Base-by-base conservation (phyloP, 2,797 vertebrate genomes). In the Pipistrellus pygmaeus region DNA sequence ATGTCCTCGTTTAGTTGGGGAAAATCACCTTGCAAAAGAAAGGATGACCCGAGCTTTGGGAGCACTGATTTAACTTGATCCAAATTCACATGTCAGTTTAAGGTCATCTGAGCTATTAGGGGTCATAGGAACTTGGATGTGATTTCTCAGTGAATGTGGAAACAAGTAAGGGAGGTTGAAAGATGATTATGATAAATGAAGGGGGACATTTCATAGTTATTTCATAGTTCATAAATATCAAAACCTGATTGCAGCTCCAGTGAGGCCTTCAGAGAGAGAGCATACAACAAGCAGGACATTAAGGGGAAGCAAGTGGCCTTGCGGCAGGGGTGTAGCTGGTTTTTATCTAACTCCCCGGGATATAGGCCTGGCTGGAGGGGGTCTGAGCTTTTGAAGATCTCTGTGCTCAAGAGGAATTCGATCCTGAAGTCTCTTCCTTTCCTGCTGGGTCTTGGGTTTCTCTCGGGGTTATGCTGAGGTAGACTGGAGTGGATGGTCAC, bases 1-100 rank as follows among this genome's bases (percentile, higher is more conserved):
- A 72, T 88, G 90, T 86, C 91, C 93, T 96, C 90, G 87, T 96
- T 97, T 85, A 88, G 94, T 96, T 82, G 96, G 78, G 23, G 96
- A 97, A 96, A 91, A 94, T 90, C 55, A 86, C 77, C 78, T 64
- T 76, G 25, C 35, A 21, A 94, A 93, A 86, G 44, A 88, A 95
- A 91, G 51, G 35, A 55, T 69, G 66, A 69, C 57, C 21, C 0
- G 51, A 73, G 48, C 20, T 64, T 85, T 88, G 84, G 60, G 64
- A 96, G 51, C 48, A 41, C 1, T 91, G 91, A 93, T 87, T 94
- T 90, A 94, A 91, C 11, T 1, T 38, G 35, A 80, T 95, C 38
- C n/a, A 93, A 91, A 95, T 91, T 82, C 93, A 41, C 82, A 75
- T 6, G 1, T 80, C 87, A 55, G 68, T 55, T 82, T 71, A 72